phyloP scores from a whole-genome alignment of 2,797 vertebrate genomes.

The Leuciscus waleckii region DNA sequence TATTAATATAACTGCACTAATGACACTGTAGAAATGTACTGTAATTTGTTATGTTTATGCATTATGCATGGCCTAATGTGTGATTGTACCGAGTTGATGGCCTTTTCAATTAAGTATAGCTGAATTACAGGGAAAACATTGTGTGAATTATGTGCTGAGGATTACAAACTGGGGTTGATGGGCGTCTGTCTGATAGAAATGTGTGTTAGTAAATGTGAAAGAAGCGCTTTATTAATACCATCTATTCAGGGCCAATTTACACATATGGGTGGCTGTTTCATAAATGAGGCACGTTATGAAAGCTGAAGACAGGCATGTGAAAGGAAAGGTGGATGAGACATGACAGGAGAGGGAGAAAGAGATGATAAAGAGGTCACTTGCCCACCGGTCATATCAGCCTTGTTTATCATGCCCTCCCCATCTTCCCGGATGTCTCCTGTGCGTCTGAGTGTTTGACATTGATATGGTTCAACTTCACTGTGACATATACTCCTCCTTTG shows the following conservation, averaged over 20 bases:
- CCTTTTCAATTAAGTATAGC: conserved; percentile 8
- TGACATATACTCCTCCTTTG: conserved; percentile 62
- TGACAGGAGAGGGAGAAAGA: conserved; percentile 22
- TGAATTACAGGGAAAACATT: conserved; percentile 3
- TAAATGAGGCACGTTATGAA: conserved; percentile 19
- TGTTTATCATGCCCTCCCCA: conserved; percentile 65
- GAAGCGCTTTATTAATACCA: neutral
- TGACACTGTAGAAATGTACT: neutral
- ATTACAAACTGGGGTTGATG: conserved; percentile 16
- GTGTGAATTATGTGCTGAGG: neutral
- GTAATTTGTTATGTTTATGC: neutral
- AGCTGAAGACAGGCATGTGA: conserved; percentile 7
- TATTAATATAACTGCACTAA: neutral
- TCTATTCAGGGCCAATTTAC: neutral
- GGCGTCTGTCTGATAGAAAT: neutral
- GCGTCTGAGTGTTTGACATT: conserved; percentile 61
- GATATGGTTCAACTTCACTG: conserved; percentile 59
- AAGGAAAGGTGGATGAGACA: conserved; percentile 5
- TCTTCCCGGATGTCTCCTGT: conserved; percentile 60
- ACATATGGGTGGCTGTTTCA: neutral
- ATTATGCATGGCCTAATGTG: neutral
- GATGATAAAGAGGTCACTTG: conserved; percentile 57
- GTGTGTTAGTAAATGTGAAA: neutral
- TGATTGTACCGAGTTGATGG: neutral
- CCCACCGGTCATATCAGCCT: conserved; percentile 56